phyloP scores from a whole-genome alignment of 2,113 vertebrate genomes.

The Cathartes aura region DNA sequence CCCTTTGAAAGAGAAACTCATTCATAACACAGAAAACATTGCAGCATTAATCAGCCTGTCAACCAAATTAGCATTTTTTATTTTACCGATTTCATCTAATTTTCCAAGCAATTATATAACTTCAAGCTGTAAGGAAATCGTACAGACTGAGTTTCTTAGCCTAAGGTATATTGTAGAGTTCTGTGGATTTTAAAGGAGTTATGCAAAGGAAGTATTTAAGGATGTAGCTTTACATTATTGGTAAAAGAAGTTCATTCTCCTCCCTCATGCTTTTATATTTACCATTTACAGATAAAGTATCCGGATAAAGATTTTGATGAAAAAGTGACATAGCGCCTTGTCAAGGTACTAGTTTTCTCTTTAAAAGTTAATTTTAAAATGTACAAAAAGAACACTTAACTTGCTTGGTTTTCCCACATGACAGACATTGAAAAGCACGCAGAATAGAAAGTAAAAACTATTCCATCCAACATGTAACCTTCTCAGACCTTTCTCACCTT shows the following conservation, averaged over 20 bases:
- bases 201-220: background rate
- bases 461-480: slow-evolving; percentile 70
- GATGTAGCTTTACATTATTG: background rate
- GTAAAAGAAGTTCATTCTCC: background rate
- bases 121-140: background rate
- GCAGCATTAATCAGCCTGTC: background rate
- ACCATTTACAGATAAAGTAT: background rate
- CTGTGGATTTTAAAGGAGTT: background rate
- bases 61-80: background rate
- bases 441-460: background rate
- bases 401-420: background rate
- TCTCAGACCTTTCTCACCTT: slow-evolving; percentile 78
- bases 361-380: background rate
- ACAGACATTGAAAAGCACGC: background rate
- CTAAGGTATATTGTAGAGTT: background rate
- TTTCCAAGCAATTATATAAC: background rate
- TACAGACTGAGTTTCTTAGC: background rate
- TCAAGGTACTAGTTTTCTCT: background rate
- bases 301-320: background rate
- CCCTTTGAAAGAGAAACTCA: slow-evolving; percentile 61
- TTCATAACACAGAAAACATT: background rate
- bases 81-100: background rate
- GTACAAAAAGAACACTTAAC: background rate
- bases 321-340: background rate
- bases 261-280: background rate